Percentiles rank a stretch among this genome's conserved stretches.
Conservation (phyloP, 1,140 invertebrate genomes). For the Drosophila erecta region DNA sequence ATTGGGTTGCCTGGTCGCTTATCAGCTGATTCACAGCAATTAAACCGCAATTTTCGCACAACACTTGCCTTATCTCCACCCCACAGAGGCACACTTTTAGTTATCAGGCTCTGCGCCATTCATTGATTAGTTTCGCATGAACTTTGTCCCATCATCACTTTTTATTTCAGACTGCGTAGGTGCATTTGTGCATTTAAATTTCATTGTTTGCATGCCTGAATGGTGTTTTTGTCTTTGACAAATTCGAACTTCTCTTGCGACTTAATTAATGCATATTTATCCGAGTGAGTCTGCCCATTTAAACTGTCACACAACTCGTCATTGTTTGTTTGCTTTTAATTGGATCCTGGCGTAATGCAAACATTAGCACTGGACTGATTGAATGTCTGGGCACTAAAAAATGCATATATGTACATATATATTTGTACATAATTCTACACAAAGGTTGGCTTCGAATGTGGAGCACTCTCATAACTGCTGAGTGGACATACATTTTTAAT, state of each 20-base stretch:
- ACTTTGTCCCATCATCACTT: slow-evolving; percentile 18
- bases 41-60: slow-evolving; percentile 44
- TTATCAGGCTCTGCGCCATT: slow-evolving; percentile 32
- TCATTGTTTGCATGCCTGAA: slow-evolving; percentile 11
- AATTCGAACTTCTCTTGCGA: slow-evolving; percentile 8
- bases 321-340: slow-evolving; percentile 58
- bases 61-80: slow-evolving; percentile 7
- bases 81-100: not conserved
- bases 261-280: slow-evolving; percentile 57
- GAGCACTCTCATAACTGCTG: slow-evolving; percentile 19
- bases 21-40: slow-evolving; percentile 50
- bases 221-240: slow-evolving; percentile 30
- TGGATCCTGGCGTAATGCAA: slow-evolving; percentile 18
- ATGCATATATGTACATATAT: slow-evolving; percentile 1
- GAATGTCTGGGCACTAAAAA: slow-evolving; percentile 19
- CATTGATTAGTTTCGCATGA: slow-evolving; percentile 36
- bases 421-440: slow-evolving; percentile 1
- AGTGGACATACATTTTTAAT: slow-evolving; percentile 36
- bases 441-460: slow-evolving; percentile 24
- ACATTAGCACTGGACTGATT: slow-evolving; percentile 10
- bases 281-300: slow-evolving; percentile 17
- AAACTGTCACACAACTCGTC: slow-evolving; percentile 32
- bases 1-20: slow-evolving; percentile 3
- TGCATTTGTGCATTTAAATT: not conserved
- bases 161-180: not conserved